Percentiles rank a stretch among this genome's conserved stretches.
These are phyloP conservation scores for Apis florea DNA, from an alignment of 1,140 invertebrate species.

Conservation along the genomic window DNA sequence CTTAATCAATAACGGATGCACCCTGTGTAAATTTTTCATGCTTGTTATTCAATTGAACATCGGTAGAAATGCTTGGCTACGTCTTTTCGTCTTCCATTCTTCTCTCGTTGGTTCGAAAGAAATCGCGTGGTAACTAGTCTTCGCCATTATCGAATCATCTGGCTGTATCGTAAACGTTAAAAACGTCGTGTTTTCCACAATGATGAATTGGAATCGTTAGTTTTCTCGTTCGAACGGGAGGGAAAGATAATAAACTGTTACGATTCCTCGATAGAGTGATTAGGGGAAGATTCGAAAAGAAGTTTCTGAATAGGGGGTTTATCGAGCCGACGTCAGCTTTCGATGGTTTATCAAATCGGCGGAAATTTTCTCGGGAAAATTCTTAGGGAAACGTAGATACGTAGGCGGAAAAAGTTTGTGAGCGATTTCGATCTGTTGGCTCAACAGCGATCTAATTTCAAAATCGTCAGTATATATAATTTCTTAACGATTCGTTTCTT, in stretches of 20 bases:
- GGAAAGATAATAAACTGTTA: constrained; percentile 6
- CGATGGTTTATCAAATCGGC: background rate
- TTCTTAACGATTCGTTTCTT: background rate
- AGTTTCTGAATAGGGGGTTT: constrained; percentile 21
- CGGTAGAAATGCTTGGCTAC: background rate
- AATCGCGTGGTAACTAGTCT: too few species aligned
- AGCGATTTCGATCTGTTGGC: background rate
- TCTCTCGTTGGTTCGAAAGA: background rate
- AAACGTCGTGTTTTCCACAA: background rate
- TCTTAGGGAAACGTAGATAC: background rate
- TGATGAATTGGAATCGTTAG: background rate
- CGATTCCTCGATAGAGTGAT: background rate
- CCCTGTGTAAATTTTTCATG: constrained; percentile 58
- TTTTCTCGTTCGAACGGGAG: background rate
- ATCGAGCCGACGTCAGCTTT: constrained; percentile 32
- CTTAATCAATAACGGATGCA: constrained; percentile 69
- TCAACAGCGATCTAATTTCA: constrained; percentile 21
- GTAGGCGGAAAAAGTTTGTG: constrained; percentile 21
- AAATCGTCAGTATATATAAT: background rate
- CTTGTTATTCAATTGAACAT: constrained; percentile 63
- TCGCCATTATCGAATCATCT: too few species aligned
- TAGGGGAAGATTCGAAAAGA: constrained; percentile 21
- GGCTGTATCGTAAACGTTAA: too few species aligned
- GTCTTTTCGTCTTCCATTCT: background rate
- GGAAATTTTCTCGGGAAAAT: background rate